A percentile compares a stretch with the other conserved stretches of the same genome.
These are phyloP conservation scores for Acutogordius australiensis DNA, from an alignment of 2,888 invertebrate species.

Conservation along the genomic window DNA sequence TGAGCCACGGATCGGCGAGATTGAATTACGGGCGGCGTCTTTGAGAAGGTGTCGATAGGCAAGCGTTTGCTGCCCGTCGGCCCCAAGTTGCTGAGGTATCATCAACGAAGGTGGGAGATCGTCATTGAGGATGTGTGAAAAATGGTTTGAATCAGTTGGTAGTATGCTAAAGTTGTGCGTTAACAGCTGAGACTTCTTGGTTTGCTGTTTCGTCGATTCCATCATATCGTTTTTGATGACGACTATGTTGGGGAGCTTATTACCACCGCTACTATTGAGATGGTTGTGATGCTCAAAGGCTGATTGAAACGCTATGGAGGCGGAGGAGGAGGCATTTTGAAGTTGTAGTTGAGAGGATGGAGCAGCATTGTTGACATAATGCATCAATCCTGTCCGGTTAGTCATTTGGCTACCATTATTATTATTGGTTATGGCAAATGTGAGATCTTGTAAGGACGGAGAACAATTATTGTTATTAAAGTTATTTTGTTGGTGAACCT, in stretches of 20 bases:
- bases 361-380: too few relatives aligned
- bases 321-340: background rate
- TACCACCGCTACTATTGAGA: background rate
- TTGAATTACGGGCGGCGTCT: background rate
- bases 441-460: too few relatives aligned
- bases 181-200: background rate
- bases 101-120: background rate
- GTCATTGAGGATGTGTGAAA: background rate
- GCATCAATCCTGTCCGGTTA: background rate
- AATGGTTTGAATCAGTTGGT: background rate
- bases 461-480: too few relatives aligned
- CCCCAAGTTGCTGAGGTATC: background rate
- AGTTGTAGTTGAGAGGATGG: too few relatives aligned
- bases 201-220: background rate
- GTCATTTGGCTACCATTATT: background rate
- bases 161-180: background rate
- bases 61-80: background rate
- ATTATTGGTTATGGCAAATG: too few relatives aligned
- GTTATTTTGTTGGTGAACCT: too few relatives aligned
- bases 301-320: too few relatives aligned
- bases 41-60: too few relatives aligned
- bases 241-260: constrained; percentile 7
- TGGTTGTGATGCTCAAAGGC: too few relatives aligned
- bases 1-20: background rate
- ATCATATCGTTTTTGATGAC: constrained; percentile 1